Evolutionary conservation across 2,797 vertebrate species (phyloP), one percentile per base, ranked within the genome.

Genomic region (Mareca penelope): DNA sequence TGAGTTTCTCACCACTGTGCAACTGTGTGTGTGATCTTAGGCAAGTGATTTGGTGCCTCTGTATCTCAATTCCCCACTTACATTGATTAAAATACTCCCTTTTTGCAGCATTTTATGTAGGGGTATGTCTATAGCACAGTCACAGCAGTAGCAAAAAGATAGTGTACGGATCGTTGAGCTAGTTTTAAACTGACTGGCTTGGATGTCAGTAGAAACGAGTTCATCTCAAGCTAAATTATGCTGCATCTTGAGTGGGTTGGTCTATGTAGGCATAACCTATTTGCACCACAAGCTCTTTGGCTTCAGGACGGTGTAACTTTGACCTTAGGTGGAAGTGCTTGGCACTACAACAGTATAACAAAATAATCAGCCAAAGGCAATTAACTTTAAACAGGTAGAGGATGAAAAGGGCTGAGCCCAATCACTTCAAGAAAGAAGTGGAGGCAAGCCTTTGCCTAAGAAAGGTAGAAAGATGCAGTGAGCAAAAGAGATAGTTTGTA

Each of bases 391-490:
- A 67, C 59, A 29, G 69, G 7, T 23, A n/a, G 77, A 71, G 21
- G 15, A 71, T 37, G 56, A 46, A 93, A 90, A 63, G 63, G 37
- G 6, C 29, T 85, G 14, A 42, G 56, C 94, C 44, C 12, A 83
- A 12, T 83, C 80, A 50, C 52, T 84, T 90, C 50, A 91, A 94
- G 82, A 71, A 64, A 64, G 89, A 89, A 63, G 89, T 39, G 73
- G 65, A 68, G 57, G 81, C n/a, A 86, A 76, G 40, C 28, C 15
- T 82, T 67, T 96, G 61, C 80, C 48, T 65, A 56, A 50, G 88
- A 77, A 94, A 88, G 2, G 26, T 60, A 85, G 79, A 88, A 90
- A 86, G 95, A 80, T 91, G 8, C 42, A 96, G 28, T 86, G 82
- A 95, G 88, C 26, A 94, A 65, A 73, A 70, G 15, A 56, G 52